Base-by-base conservation (phyloP, 1,140 invertebrate species). In the Bradysia coprophila region DNA sequence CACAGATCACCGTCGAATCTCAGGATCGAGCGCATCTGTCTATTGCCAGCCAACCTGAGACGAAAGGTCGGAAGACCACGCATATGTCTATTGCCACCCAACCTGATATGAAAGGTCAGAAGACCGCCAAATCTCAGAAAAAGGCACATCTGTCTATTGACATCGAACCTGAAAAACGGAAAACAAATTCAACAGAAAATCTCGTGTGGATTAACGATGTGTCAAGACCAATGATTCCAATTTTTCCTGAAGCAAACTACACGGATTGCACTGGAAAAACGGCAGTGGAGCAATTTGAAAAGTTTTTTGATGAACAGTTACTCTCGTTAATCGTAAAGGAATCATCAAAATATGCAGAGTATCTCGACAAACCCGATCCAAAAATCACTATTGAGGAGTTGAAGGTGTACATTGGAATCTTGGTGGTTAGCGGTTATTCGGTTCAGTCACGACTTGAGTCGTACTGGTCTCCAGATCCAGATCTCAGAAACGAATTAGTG, bases 221-320 rank as follows among this genome's bases (percentile, higher is more conserved):
- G 10, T 21, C 42, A 8, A 19, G 18, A 21, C 18, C 42, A 20
- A 13, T 20, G 11, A 39, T 43, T 24, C 38, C 42, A 28, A 28
- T 43, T 11, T 43, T 43, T 43, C 42, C 42, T n/a, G 37, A 19
- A 4, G 4, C 37, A 28, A 43, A 39, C 36, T 43, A 28, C 28
- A 38, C 38, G 18, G 41, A 43, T 22, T 43, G 41, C 21, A 31
- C 32, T 2, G 21, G 37, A 20, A 21, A 36, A 21, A n/a, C 16
- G 21, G 32, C 41, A 3, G 20, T 21, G 11, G 32, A 43, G 20
- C 42, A 28, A 31, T 39, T 43, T 28, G 42, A 39, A 32, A 3
- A 31, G 8, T 38, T 43, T 32, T 28, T 43, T 43, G 42, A 43
- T 39, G 37, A 21, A n/a, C 20, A 28, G 18, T 37, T 43, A 21